These are phyloP conservation scores for Gonatopus flavifemur DNA, from an alignment of 1,140 invertebrate species.

Conservation along the genomic window DNA sequence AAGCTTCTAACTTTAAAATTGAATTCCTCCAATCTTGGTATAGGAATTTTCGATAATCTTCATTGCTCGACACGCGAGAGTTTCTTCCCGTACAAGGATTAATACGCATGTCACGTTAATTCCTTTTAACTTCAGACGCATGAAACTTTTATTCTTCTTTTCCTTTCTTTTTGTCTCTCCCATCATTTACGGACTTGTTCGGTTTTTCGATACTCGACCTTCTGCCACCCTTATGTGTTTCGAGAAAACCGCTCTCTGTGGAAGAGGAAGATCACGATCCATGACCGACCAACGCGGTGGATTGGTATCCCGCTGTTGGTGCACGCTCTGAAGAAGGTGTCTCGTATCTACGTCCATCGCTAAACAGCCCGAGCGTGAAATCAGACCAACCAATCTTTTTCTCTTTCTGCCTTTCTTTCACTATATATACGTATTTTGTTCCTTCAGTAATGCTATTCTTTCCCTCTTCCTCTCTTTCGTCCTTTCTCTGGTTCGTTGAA, in stretches of 20 bases:
- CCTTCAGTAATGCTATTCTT: conserved; percentile 2
- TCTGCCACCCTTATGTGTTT: conserved; percentile 27
- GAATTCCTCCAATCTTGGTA: too few relatives aligned
- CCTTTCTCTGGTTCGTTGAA: conserved; percentile 9
- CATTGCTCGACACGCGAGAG: too few relatives aligned
- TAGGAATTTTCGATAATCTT: too few relatives aligned
- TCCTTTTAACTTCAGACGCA: too few relatives aligned
- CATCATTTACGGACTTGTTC: too few relatives aligned
- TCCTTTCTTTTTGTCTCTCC: too few relatives aligned
- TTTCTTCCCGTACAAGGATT: too few relatives aligned
- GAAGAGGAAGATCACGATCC: conserved; percentile 33
- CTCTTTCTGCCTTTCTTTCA: conserved; percentile 22
- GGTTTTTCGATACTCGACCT: conserved; percentile 11
- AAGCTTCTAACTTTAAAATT: too few relatives aligned
- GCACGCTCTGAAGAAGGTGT: conserved; percentile 45
- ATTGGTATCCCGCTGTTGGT: conserved; percentile 37
- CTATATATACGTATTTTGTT: not conserved
- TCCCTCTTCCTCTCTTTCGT: conserved; percentile 3
- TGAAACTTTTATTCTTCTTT: too few relatives aligned
- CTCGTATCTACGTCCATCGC: conserved; percentile 50
- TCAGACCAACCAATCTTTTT: conserved; percentile 43
- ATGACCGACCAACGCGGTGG: conserved; percentile 24
- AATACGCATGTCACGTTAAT: too few relatives aligned
- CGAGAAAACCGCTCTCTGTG: conserved; percentile 28
- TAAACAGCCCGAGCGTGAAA: conserved; percentile 52